A percentile compares a stretch with the other conserved stretches of the same genome.
Conservation (phyloP, 2,888 invertebrate species). For the Apamea crenata region DNA sequence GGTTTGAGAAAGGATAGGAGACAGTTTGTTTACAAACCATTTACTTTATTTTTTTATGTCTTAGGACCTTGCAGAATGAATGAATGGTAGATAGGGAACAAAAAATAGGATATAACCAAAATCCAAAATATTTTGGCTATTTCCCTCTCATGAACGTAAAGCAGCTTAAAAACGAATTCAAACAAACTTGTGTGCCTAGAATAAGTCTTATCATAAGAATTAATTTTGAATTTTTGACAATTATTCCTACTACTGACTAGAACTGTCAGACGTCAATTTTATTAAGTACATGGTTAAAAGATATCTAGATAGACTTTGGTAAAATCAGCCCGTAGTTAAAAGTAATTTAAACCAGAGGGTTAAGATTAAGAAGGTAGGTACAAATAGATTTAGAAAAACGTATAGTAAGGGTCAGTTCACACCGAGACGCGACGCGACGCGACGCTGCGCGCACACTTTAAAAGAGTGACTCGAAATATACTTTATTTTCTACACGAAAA, state of each 20-base stretch:
- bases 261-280: not conserved
- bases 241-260: not conserved
- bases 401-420: no score
- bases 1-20: not conserved
- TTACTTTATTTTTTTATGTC: not conserved
- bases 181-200: not conserved
- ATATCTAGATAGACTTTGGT: not conserved
- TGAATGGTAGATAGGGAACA: not conserved
- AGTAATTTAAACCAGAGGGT: not conserved
- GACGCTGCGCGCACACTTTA: no score
- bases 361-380: not conserved
- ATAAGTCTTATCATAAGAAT: not conserved
- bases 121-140: not conserved
- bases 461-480: no score
- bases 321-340: not conserved
- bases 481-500: no score
- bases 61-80: not conserved
- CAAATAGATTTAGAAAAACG: constrained; percentile 12
- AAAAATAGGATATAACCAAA: not conserved
- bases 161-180: not conserved
- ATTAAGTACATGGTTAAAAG: not conserved
- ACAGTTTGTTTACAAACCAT: not conserved
- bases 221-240: not conserved
- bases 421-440: no score
- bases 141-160: not conserved